Percentiles rank a stretch among this genome's conserved stretches.
Evolutionary conservation across 2,797 vertebrate genomes (phyloP).

Genomic region (Cottoperca gobio): DNA sequence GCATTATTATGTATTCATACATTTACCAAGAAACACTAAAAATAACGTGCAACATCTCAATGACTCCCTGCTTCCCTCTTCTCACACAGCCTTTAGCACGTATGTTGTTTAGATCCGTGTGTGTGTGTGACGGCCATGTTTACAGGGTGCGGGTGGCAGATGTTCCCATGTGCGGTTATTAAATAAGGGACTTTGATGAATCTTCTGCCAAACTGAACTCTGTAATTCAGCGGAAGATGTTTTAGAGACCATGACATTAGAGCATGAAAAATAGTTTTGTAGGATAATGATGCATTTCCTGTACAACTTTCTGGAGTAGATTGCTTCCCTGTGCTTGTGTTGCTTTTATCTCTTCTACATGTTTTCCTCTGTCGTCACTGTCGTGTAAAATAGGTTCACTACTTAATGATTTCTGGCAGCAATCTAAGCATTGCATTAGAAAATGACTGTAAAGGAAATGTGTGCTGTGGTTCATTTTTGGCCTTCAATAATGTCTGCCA

Average conservation of each 20-base stretch:
- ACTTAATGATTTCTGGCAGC: background rate
- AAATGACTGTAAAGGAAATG: background rate
- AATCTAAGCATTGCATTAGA: background rate
- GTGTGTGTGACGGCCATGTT: constrained; percentile 59
- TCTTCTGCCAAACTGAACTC: constrained; percentile 11
- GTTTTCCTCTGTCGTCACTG: background rate
- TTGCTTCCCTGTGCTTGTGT: background rate
- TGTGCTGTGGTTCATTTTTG: background rate
- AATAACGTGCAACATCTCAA: constrained; percentile 39
- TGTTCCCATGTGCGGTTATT: constrained; percentile 38
- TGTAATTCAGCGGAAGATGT: constrained; percentile 8
- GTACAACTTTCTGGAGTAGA: background rate
- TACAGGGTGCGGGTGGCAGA: constrained; percentile 45
- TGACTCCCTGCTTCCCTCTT: constrained; percentile 12
- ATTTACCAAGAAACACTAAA: constrained; percentile 22
- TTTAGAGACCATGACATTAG: constrained; percentile 1
- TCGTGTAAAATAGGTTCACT: background rate
- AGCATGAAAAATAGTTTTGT: background rate
- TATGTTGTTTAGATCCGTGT: constrained; percentile 37
- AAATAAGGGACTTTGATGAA: constrained; percentile 27
- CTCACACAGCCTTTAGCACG: constrained; percentile 26
- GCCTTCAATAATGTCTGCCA: background rate
- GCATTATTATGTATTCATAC: constrained; percentile 9
- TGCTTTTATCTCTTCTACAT: background rate
- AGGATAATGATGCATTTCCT: background rate